These are phyloP conservation scores for Tenthredo amoena DNA, from an alignment of 2,888 invertebrate genomes.

Conservation along the genomic window DNA sequence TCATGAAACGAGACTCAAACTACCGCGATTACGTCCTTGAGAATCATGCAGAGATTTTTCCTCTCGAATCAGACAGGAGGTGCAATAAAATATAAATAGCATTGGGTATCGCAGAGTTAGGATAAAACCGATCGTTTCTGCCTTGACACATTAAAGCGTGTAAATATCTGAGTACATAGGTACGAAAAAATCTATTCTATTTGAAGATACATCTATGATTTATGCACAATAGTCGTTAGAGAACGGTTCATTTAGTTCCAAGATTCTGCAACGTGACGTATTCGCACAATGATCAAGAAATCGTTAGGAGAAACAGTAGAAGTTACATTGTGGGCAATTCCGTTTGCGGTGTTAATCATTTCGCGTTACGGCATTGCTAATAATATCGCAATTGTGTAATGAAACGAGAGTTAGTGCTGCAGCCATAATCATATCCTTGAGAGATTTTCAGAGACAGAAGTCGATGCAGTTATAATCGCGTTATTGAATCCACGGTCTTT, in stretches of 20 bases:
- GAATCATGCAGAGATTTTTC: conserved; percentile 24
- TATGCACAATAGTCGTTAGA: background rate
- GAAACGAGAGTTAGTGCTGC: background rate
- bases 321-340: background rate
- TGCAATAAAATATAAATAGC: background rate
- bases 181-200: background rate
- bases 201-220: background rate
- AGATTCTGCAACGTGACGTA: background rate
- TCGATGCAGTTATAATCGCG: background rate
- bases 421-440: conserved; percentile 25
- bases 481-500: background rate
- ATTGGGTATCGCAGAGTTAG: background rate
- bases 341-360: background rate
- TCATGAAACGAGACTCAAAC: conserved; percentile 40
- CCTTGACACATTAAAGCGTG: conserved; percentile 3
- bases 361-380: conserved; percentile 5
- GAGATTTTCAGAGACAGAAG: background rate
- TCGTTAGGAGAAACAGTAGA: background rate
- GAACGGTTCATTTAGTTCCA: background rate
- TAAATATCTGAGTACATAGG: background rate
- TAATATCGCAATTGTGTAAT: conserved; percentile 27
- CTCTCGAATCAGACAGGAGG: background rate
- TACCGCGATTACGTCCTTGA: conserved; percentile 41
- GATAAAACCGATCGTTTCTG: background rate
- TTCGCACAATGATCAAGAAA: background rate